Conservation (phyloP, 2,113 vertebrate genomes). For the Motacilla alba region DNA sequence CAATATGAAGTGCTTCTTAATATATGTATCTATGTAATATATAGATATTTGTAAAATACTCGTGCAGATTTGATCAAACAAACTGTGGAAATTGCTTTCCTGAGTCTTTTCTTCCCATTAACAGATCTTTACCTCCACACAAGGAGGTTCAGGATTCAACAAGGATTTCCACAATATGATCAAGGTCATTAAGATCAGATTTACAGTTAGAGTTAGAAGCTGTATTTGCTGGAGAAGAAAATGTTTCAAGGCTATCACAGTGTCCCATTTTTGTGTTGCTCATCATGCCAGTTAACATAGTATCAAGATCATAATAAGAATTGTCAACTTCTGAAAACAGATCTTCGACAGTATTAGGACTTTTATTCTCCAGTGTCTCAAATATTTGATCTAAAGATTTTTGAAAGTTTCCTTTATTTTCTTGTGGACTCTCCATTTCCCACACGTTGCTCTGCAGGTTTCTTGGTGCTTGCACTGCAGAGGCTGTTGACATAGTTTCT, state of each 20-base stretch:
- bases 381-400: conserved; percentile 92
- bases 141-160: conserved; percentile 85
- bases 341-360: conserved; percentile 83
- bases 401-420: conserved; percentile 75
- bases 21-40: conserved; percentile 52
- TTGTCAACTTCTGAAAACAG: conserved; percentile 92
- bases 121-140: background rate
- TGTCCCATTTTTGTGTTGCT: conserved; percentile 82
- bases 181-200: conserved; percentile 93
- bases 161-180: conserved; percentile 97
- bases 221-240: conserved; percentile 75
- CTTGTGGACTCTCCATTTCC: conserved; percentile 79
- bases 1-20: conserved; percentile 67
- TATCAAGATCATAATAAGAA: conserved; percentile 93
- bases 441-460: conserved; percentile 76
- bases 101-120: conserved; percentile 3
- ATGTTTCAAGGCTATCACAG: conserved; percentile 86
- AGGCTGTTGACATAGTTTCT: conserved; percentile 26
- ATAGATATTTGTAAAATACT: conserved; percentile 61
- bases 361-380: conserved; percentile 91
- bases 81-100: conserved; percentile 22
- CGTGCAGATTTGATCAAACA: conserved; percentile 42
- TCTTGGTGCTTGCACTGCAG: conserved; percentile 60
- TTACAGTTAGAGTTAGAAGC: conserved; percentile 83
- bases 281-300: conserved; percentile 93